Conservation (phyloP, 2,113 vertebrate species). For the Stercorarius parasiticus region DNA sequence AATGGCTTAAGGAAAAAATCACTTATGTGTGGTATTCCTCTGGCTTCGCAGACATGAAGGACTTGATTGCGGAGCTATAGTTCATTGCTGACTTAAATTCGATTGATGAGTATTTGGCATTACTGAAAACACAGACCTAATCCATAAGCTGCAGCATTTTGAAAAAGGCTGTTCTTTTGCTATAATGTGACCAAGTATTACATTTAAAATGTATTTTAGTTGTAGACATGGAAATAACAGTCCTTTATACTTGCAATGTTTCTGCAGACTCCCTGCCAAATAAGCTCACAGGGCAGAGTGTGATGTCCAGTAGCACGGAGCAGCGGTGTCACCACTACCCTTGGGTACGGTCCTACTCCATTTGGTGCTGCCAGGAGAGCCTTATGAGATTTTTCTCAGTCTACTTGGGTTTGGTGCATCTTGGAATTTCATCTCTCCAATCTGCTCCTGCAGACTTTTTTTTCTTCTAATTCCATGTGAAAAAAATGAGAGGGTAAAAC, state of each 20-base stretch:
- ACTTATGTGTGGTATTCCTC: neutral
- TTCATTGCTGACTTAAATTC: neutral
- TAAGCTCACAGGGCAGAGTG: neutral
- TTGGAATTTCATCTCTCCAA: neutral
- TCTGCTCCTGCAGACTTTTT: neutral
- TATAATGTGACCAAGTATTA: neutral
- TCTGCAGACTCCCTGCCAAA: neutral
- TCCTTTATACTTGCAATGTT: neutral
- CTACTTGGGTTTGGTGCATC: neutral
- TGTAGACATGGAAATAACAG: neutral
- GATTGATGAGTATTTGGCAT: neutral
- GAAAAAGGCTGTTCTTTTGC: neutral
- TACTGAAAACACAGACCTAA: neutral
- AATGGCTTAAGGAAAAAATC: neutral
- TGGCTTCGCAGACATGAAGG: neutral
- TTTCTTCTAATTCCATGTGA: neutral
- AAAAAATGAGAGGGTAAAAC: neutral
- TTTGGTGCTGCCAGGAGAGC: neutral
- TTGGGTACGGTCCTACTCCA: fast-evolving
- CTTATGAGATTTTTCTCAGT: neutral
- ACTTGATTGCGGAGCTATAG: neutral
- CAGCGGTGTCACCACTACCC: neutral
- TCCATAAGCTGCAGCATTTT: neutral
- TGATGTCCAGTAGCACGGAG: neutral
- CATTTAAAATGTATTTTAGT: neutral